phyloP scores from a whole-genome alignment of 2,797 vertebrate species.

The Peromyscus eremicus region DNA sequence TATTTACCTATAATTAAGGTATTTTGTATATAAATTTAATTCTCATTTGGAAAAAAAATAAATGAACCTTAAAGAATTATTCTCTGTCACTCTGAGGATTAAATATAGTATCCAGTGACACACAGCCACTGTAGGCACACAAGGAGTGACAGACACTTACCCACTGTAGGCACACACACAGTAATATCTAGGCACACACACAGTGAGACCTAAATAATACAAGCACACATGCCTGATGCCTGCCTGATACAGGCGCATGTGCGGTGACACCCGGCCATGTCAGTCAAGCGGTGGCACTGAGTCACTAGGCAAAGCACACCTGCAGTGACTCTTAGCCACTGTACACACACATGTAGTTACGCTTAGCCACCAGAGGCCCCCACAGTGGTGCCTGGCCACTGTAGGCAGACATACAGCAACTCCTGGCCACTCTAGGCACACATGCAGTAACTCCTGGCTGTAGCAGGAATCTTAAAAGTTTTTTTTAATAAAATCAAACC shows the following conservation, averaged over 20 bases:
- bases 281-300: too few species aligned
- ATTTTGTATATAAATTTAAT: not conserved
- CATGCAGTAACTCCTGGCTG: not conserved
- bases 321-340: not conserved
- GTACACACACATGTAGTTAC: not conserved
- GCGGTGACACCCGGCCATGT: not conserved
- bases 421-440: not conserved
- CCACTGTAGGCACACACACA: too few species aligned
- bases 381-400: not conserved
- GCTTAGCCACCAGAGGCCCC: too few species aligned
- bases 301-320: not conserved
- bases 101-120: not conserved
- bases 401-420: not conserved
- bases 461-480: too few species aligned
- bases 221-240: too few species aligned
- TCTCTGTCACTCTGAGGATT: not conserved
- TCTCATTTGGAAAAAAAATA: not conserved
- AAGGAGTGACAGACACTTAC: not conserved
- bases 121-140: not conserved
- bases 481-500: too few species aligned
- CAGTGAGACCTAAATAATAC: not conserved
- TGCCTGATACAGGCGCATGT: not conserved
- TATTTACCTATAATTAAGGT: not conserved
- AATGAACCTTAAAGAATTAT: not conserved
- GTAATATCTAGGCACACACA: not conserved